phyloP scores from a whole-genome alignment of 2,888 invertebrate species.

The Pseudococcus viburni region DNA sequence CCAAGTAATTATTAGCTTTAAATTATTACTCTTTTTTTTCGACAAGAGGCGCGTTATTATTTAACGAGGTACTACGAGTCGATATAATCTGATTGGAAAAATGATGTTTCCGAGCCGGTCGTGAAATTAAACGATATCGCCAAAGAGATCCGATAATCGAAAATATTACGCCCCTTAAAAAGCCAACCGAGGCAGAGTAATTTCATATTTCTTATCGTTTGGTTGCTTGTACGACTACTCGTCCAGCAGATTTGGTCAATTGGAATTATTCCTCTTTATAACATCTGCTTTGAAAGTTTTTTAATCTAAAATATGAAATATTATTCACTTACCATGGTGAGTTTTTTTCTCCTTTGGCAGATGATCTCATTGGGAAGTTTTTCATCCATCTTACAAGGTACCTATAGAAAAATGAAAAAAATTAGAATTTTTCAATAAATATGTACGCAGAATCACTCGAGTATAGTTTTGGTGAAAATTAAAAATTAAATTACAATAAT shows the following conservation, averaged over 20 bases:
- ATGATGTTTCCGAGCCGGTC: not conserved
- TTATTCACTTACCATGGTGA: no score
- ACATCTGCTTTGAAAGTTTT: not conserved
- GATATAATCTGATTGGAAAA: slow-evolving; percentile 12
- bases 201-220: not conserved
- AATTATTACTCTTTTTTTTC: slow-evolving; percentile 20
- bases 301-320: not conserved
- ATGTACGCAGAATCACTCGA: not conserved
- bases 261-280: not conserved
- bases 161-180: slow-evolving; percentile 8
- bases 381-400: not conserved
- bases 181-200: not conserved
- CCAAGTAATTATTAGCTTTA: slow-evolving; percentile 27
- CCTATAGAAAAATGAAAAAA: not conserved
- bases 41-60: slow-evolving; percentile 18
- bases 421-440: not conserved
- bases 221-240: not conserved
- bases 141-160: slow-evolving; percentile 4
- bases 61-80: not conserved
- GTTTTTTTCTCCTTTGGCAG: not conserved
- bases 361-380: not conserved
- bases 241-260: not conserved
- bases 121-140: slow-evolving; percentile 20
- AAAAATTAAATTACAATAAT: no score
- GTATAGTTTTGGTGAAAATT: not conserved